Evolutionary conservation across 1,140 invertebrate species (phyloP).

Genomic region (Himalopsyche phryganea): DNA sequence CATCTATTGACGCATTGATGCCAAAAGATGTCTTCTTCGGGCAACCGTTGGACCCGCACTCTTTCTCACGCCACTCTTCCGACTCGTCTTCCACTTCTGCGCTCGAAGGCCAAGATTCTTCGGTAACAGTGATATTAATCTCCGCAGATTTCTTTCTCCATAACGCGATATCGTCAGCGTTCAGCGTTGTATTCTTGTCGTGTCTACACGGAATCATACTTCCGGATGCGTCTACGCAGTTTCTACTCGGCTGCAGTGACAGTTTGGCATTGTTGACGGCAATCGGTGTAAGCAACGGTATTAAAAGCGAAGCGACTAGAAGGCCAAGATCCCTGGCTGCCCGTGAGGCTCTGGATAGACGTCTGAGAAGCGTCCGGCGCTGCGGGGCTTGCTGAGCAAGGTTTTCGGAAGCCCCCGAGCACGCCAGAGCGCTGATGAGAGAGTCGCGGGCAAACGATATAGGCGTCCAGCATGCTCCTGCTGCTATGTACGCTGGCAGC

Average conservation of each 20-base stretch:
- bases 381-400: slow-evolving; percentile 43
- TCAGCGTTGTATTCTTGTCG: no score
- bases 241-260: neutral
- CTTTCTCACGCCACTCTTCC: slow-evolving; percentile 38
- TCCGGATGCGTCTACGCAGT: neutral
- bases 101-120: slow-evolving; percentile 15
- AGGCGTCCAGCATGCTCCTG: slow-evolving; percentile 54
- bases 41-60: slow-evolving; percentile 45
- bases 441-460: slow-evolving; percentile 53
- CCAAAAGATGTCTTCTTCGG: slow-evolving; percentile 37
- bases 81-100: slow-evolving; percentile 25
- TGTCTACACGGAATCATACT: neutral
- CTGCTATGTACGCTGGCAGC: slow-evolving; percentile 57
- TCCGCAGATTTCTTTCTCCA: slow-evolving; percentile 6
- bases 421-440: slow-evolving; percentile 55
- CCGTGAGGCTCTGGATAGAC: slow-evolving; percentile 45
- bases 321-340: slow-evolving; percentile 60
- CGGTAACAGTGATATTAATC: slow-evolving; percentile 11
- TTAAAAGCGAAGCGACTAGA: slow-evolving; percentile 45
- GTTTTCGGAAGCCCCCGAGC: slow-evolving; percentile 52
- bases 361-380: slow-evolving; percentile 43
- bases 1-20: neutral
- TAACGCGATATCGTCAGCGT: neutral
- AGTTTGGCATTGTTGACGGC: slow-evolving; percentile 5
- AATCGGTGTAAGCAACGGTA: slow-evolving; percentile 38